Evolutionary conservation across 2,888 invertebrate species (phyloP).

Genomic region (Caenorhabditis sp.): DNA sequence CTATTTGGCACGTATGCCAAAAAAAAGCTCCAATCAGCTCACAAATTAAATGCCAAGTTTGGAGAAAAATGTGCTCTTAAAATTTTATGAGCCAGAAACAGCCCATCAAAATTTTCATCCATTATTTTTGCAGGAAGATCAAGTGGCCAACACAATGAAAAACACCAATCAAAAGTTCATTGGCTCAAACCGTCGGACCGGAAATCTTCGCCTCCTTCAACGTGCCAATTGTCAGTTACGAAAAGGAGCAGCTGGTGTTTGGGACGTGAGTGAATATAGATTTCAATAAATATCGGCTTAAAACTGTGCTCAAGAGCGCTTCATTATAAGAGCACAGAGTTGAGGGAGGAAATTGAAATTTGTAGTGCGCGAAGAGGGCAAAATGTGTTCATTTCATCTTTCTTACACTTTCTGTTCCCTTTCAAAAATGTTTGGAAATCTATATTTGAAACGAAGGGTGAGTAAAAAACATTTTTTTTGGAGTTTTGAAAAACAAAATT

Average conservation of each 20-base stretch:
- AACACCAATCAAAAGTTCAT: constrained; percentile 7
- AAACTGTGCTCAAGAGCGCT: background rate
- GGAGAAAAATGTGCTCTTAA: background rate
- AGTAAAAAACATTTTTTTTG: background rate
- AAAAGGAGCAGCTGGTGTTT: constrained; percentile 46
- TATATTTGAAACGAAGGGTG: background rate
- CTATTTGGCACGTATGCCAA: background rate
- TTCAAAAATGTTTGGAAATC: constrained; percentile 3
- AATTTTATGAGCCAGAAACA: background rate
- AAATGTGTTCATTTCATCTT: background rate
- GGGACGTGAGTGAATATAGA: constrained; percentile 44
- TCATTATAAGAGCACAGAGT: background rate
- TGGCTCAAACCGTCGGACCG: constrained; percentile 26
- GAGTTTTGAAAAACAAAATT: too few relatives aligned
- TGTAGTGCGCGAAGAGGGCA: background rate
- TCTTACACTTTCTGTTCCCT: background rate
- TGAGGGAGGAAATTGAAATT: background rate
- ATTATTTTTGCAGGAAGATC: constrained; percentile 12
- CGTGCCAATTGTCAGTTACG: constrained; percentile 45
- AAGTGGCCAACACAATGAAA: background rate
- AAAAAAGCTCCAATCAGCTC: background rate
- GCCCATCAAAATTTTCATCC: background rate
- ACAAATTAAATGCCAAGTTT: background rate
- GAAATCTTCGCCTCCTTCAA: constrained; percentile 33
- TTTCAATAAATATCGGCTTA: constrained; percentile 10